These are phyloP conservation scores for Cataglyphis rosenhaueri DNA, from an alignment of 2,888 invertebrate genomes.

Conservation along the genomic window DNA sequence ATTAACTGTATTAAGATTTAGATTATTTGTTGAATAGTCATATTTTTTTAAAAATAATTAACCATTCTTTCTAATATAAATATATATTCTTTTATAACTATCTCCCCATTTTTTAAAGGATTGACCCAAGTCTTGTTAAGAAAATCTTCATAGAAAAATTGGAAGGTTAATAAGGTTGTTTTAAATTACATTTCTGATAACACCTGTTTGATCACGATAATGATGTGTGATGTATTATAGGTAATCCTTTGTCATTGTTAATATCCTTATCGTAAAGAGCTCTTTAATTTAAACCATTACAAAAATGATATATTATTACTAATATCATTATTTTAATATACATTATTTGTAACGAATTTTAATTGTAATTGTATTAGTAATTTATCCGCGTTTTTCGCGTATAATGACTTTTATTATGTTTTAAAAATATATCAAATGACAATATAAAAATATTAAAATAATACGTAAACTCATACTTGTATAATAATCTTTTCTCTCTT, in stretches of 20 bases:
- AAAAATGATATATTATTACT: slow-evolving; percentile 11
- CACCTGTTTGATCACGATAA: slow-evolving; percentile 3
- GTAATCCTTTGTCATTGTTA: slow-evolving; percentile 4
- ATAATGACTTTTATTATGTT: background rate
- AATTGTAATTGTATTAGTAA: no score
- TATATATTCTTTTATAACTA: background rate
- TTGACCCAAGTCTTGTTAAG: background rate
- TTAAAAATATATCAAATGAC: background rate
- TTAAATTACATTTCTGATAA: background rate
- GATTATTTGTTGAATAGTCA: background rate
- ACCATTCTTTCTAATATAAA: background rate
- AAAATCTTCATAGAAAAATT: background rate
- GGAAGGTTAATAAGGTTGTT: background rate
- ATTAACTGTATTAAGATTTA: background rate
- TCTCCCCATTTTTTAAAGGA: background rate
- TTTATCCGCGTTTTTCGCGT: background rate
- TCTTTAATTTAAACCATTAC: background rate
- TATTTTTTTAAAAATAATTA: background rate
- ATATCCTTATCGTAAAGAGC: background rate
- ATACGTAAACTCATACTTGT: background rate
- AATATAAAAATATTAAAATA: slow-evolving; percentile 3
- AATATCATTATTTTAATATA: slow-evolving; percentile 6
- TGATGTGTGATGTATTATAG: background rate
- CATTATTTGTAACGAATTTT: background rate
- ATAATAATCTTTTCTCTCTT: background rate